Base-by-base conservation (phyloP, 1,140 invertebrate genomes). In the Caenorhabditis briggsae region DNA sequence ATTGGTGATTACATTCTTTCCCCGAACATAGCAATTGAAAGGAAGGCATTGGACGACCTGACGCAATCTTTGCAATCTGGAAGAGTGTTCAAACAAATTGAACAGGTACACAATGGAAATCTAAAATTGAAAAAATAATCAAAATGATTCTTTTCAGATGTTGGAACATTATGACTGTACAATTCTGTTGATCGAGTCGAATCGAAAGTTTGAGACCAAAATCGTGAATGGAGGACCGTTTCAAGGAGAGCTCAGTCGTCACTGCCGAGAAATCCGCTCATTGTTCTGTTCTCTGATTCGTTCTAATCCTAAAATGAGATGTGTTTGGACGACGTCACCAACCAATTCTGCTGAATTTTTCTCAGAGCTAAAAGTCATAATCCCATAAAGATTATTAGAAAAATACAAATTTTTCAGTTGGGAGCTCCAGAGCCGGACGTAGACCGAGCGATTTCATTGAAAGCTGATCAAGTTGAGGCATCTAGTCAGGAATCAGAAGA, bases 11-110 rank as follows among this genome's bases (percentile, higher is more conserved):
- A 99, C 92, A 97, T 99, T 90, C 93, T 99, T 2, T 97, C 97
- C 0, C 96, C 97, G 0, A 96, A 98, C 41, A 96, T 98, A 89
- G 97, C 96, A 91, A 95, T 99, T 5, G 98, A 99, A 93, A 94
- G 98, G 8, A 99, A 99, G 94, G 98, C 97, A 86, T 95, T 99
- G 41, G 97, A 96, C 46, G 98, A 99, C 95, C 93, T 99, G 84
- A 97, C 99, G 92, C 96, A 97, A 18, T 99, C 97, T 0, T 93
- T 99, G 18, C 96, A 97, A 93, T 96, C 95, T 86, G 98, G 98
- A 0, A 95, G 98, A 82, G 94, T 99, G 50, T 99, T 98, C 92
- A 96, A 96, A 92, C 98, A 99, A 93, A 96, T 96, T 65, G 95
- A 96, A 65, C 91, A 92, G 88, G 91, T 91, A 20, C 18, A 14